These are phyloP conservation scores for Crotophaga sulcirostris DNA, from an alignment of 2,113 vertebrate genomes.

Conservation along the genomic window DNA sequence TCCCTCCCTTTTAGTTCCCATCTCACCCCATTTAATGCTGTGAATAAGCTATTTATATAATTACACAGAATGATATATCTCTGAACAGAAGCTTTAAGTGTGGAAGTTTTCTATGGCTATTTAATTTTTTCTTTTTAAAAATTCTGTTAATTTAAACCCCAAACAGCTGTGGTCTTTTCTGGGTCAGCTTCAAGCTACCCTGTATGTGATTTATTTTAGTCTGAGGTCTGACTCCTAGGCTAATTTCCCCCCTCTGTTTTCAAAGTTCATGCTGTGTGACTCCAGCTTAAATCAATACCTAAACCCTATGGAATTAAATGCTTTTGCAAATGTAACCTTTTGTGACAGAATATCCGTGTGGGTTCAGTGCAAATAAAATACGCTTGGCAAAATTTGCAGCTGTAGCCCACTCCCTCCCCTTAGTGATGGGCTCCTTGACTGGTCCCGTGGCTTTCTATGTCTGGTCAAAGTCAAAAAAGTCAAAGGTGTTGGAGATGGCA, in stretches of 20 bases:
- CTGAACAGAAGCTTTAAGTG: background rate
- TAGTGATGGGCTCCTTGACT: background rate
- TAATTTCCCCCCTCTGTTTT: background rate
- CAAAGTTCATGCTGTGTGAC: background rate
- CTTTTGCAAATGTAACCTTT: constrained; percentile 20
- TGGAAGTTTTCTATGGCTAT: background rate
- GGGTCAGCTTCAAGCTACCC: background rate
- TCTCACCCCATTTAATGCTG: background rate
- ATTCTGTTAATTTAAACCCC: background rate
- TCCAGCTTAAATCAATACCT: constrained; percentile 22
- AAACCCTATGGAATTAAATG: background rate
- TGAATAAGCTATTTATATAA: background rate
- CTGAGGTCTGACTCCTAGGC: background rate
- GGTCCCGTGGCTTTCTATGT: background rate
- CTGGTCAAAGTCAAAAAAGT: too few relatives aligned
- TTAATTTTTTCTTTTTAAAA: background rate
- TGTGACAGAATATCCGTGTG: background rate
- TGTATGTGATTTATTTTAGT: constrained; percentile 1
- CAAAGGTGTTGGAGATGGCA: background rate
- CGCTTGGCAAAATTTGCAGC: background rate
- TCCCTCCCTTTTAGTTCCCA: background rate
- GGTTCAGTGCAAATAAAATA: background rate
- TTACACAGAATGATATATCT: background rate
- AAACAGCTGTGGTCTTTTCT: background rate
- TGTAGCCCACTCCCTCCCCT: background rate